Evolutionary conservation across 2,113 vertebrate species (phyloP).

Genomic region (Litocranius walleri): DNA sequence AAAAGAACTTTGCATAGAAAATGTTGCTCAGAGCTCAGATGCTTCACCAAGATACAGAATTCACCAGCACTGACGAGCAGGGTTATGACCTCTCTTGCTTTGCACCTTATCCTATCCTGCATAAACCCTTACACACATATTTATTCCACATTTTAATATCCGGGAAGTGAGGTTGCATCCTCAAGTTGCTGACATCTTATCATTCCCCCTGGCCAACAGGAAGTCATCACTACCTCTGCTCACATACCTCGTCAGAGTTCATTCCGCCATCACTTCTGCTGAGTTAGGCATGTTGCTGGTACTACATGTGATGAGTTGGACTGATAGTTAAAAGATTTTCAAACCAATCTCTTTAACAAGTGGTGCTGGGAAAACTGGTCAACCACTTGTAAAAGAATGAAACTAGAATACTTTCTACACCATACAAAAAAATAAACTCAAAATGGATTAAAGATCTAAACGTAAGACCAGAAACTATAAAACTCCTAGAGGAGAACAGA

Average conservation of each 20-base stretch:
- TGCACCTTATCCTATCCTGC: neutral
- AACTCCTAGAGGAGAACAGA: too few species aligned
- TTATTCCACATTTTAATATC: neutral
- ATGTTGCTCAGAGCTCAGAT: neutral
- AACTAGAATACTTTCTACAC: too few species aligned
- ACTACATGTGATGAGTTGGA: neutral
- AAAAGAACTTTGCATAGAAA: neutral
- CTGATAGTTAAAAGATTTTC: slow-evolving; percentile 23
- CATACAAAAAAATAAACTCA: too few species aligned
- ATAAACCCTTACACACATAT: neutral
- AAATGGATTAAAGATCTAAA: too few species aligned
- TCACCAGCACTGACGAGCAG: neutral
- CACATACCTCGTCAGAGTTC: neutral
- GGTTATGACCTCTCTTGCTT: neutral
- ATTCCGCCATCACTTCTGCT: rapidly evolving
- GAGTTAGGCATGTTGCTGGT: neutral
- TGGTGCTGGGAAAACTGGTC: too few species aligned
- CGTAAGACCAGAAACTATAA: too few species aligned
- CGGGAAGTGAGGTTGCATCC: neutral
- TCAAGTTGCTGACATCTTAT: neutral
- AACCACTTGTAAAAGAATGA: too few species aligned
- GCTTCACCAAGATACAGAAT: neutral
- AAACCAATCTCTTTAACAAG: too few species aligned
- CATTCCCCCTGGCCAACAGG: neutral
- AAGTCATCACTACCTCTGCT: neutral